phyloP scores from a whole-genome alignment of 2,797 vertebrate species.

The Prionace glauca region DNA sequence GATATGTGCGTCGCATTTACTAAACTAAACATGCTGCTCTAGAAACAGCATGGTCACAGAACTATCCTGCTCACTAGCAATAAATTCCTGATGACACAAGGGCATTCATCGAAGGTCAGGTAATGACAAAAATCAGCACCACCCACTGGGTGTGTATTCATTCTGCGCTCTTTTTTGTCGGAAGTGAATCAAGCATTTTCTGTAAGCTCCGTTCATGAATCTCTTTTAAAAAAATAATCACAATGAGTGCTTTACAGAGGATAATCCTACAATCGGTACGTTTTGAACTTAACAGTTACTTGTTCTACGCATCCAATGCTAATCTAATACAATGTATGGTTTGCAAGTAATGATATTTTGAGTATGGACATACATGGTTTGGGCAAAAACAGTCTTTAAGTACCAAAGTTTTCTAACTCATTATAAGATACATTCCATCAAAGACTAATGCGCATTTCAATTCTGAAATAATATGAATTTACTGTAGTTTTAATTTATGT shows the following conservation, averaged over 20 bases:
- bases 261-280: conserved; percentile 22
- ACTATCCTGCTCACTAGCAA: conserved; percentile 18
- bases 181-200: conserved; percentile 16
- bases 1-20: background rate
- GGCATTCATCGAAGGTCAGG: conserved; percentile 24
- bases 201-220: conserved; percentile 28
- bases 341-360: conserved; percentile 13
- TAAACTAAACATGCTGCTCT: background rate
- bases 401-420: background rate
- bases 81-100: conserved; percentile 30
- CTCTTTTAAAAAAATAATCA: conserved; percentile 17
- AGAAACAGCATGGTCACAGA: conserved; percentile 21
- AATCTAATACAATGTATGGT: conserved; percentile 15
- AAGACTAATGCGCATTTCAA: background rate
- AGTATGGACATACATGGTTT: background rate
- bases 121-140: conserved; percentile 37
- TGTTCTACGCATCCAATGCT: background rate
- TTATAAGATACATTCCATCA: no score
- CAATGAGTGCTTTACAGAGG: conserved; percentile 26
- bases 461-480: conserved; percentile 6
- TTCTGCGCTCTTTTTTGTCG: background rate
- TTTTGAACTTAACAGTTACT: conserved; percentile 13
- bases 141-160: conserved; percentile 9
- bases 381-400: background rate
- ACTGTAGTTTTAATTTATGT: no score